Base-by-base conservation (phyloP, 2,888 invertebrate species). In the Mantis religiosa region DNA sequence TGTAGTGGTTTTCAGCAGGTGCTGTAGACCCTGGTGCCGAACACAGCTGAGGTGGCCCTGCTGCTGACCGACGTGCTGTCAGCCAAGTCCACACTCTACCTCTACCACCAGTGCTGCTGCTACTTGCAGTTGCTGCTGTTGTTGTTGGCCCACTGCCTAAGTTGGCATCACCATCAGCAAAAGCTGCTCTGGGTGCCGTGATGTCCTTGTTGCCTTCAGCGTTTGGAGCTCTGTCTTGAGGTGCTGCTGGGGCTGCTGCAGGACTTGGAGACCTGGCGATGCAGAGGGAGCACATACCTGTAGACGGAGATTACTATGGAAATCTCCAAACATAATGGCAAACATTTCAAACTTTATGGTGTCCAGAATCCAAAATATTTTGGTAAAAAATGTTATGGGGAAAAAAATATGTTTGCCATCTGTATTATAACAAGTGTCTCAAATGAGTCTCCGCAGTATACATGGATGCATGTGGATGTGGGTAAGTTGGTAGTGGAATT, bases 1-100 rank as follows among this genome's bases (percentile, higher is more conserved):
- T 96, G 92, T 96, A 96, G 92, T 96, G 96, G 92, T 96, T 96
- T 92, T 96, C 96, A 25, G 95, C 95, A 93, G 93, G 83, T 94
- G 94, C 81, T 94, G 93, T 91, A 92, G 92, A 90, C 92, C 93
- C 91, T 92, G 92, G 87, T 86, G 84, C 30, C 9, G 41, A 41
- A 28, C 84, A 83, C 28, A 87, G 87, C 28, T 87, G 87, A 20
- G 89, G 71, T 8, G 87, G 87, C 14, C 84, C 85, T 2, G 89
- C 47, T 4, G 89, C 25, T 3, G 89, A 81, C 20, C 91, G 88
- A n/a, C 91, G 90, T 28, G 81, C 83, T 9, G 91, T 90, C 27
- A 91, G 89, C 91, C 91, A 91, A n/a, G 90, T 89, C 91, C 91
- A 91, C n/a, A 90, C 91, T 12, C 91, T 87, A 54, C 88, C 90